Conservation (phyloP, 2,797 vertebrate species). For the Lemur catta region DNA sequence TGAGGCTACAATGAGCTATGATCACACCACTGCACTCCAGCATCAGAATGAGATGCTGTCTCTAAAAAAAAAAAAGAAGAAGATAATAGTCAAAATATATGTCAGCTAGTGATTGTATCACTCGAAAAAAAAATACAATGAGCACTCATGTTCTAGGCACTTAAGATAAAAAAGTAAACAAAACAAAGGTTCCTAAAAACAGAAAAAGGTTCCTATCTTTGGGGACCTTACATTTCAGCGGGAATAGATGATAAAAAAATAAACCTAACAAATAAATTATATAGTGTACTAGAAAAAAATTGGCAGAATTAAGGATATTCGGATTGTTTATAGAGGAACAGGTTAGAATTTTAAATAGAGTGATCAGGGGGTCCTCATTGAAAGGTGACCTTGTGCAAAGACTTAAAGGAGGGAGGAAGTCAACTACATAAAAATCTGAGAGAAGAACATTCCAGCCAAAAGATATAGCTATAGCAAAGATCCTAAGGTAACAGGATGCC, state of each 20-base stretch:
- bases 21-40: too few species aligned
- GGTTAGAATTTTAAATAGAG: neutral
- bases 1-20: too few species aligned
- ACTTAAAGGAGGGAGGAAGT: neutral
- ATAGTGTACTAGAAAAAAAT: neutral
- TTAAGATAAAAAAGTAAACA: neutral
- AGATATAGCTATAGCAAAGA: neutral
- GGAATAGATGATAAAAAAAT: neutral
- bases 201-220: neutral
- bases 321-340: neutral
- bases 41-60: too few species aligned
- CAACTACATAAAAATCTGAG: neutral
- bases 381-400: neutral
- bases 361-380: neutral
- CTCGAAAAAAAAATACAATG: slow-evolving; percentile 16
- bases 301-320: neutral
- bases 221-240: neutral
- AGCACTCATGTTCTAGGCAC: neutral
- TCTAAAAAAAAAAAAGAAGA: slow-evolving; percentile 10
- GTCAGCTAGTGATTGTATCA: neutral
- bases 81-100: neutral
- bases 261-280: slow-evolving; percentile 9
- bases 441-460: neutral
- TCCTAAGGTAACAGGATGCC: neutral
- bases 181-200: neutral